Evolutionary conservation across 2,797 vertebrate genomes (phyloP).

Genomic region (Anguilla pacifica): DNA sequence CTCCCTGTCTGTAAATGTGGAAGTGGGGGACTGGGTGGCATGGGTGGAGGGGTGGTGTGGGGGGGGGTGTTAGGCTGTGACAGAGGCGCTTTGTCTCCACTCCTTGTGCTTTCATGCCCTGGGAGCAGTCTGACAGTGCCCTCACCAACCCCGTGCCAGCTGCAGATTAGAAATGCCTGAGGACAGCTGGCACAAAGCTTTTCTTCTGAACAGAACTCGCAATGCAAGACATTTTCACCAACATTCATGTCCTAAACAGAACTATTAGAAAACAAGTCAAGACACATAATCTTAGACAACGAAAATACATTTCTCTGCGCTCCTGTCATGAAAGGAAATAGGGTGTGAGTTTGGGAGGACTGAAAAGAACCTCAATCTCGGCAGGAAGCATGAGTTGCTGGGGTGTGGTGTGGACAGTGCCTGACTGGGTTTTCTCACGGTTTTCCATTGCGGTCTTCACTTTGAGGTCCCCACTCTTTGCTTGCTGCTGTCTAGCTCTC

Average conservation of each 20-base stretch:
- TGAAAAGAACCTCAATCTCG: background rate
- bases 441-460: background rate
- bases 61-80: background rate
- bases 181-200: background rate
- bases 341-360: background rate
- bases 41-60: background rate
- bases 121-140: background rate
- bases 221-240: background rate
- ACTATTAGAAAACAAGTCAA: background rate
- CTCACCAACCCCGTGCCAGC: conserved; percentile 21
- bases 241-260: background rate
- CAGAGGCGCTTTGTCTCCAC: conserved; percentile 7
- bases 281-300: background rate
- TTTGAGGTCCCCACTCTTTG: background rate
- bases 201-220: background rate
- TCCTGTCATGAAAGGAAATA: background rate
- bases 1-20: conserved; percentile 31
- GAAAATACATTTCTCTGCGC: background rate
- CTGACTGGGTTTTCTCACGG: background rate
- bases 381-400: background rate
- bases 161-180: background rate
- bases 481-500: background rate
- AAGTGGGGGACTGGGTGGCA: background rate
- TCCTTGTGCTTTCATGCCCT: background rate
- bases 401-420: background rate